phyloP scores from a whole-genome alignment of 2,113 vertebrate genomes.

The Mustela lutreola region DNA sequence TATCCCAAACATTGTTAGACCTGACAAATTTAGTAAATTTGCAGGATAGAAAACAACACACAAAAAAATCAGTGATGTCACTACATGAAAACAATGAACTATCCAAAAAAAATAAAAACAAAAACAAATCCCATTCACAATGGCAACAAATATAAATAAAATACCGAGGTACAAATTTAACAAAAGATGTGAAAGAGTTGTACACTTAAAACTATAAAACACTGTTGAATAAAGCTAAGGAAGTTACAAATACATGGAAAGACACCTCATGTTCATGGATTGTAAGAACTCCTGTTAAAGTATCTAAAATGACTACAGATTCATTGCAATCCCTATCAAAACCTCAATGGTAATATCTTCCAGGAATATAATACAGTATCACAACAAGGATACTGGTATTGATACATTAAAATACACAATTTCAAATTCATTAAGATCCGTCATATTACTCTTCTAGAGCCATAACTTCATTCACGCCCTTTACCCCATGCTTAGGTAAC shows the following conservation, averaged over 20 bases:
- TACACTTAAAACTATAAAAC: neutral
- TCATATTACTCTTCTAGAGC: neutral
- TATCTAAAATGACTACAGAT: neutral
- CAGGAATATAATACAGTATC: neutral
- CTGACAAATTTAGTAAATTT: neutral
- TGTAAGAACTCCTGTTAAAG: neutral
- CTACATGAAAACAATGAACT: neutral
- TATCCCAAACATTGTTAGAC: neutral
- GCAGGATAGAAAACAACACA: neutral
- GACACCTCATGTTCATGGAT: neutral
- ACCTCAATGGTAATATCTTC: neutral
- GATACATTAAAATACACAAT: neutral
- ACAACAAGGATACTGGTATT: neutral
- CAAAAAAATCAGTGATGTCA: neutral
- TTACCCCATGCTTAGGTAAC: neutral
- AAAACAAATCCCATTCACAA: neutral
- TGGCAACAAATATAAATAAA: neutral
- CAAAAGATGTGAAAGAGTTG: neutral
- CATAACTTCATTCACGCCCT: neutral
- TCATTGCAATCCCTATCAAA: neutral
- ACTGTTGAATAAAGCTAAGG: neutral
- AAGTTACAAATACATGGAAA: neutral
- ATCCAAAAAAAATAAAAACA: neutral
- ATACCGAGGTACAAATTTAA: neutral
- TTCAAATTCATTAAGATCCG: neutral